These are phyloP conservation scores for Thryonomys swinderianus DNA, from an alignment of 2,113 vertebrate species.

Conservation along the genomic window DNA sequence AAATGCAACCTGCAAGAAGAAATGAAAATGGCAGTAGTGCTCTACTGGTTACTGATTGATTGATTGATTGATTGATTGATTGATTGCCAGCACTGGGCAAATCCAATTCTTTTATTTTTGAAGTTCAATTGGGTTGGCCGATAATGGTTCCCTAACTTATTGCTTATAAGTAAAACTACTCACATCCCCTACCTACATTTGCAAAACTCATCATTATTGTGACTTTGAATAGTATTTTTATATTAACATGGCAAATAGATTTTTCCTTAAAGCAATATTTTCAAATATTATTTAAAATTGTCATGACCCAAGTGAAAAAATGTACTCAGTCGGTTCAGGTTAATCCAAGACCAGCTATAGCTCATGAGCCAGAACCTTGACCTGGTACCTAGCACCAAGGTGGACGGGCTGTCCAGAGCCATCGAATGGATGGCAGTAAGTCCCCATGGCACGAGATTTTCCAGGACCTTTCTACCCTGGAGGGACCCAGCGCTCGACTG, in stretches of 20 bases:
- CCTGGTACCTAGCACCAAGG: accelerated
- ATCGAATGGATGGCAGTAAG: neutral
- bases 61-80: too few relatives aligned
- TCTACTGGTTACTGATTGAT: too few relatives aligned
- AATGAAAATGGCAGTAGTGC: neutral
- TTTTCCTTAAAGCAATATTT: neutral
- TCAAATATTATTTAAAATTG: neutral
- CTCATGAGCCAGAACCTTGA: neutral
- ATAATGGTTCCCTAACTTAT: neutral
- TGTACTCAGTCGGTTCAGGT: neutral
- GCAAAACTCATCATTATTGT: neutral
- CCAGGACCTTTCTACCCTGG: neutral
- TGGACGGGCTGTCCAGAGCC: neutral
- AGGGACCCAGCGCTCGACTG: neutral
- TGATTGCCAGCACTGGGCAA: neutral
- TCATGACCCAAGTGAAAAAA: neutral
- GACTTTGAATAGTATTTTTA: neutral
- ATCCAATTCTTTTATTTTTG: neutral
- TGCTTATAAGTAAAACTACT: neutral
- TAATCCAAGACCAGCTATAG: neutral
- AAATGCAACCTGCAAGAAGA: neutral
- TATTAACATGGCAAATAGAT: neutral
- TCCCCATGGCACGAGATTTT: neutral
- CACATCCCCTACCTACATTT: neutral
- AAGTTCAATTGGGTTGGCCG: neutral